Conservation (phyloP, 2,888 invertebrate species). For the Scotopteryx bipunctaria region DNA sequence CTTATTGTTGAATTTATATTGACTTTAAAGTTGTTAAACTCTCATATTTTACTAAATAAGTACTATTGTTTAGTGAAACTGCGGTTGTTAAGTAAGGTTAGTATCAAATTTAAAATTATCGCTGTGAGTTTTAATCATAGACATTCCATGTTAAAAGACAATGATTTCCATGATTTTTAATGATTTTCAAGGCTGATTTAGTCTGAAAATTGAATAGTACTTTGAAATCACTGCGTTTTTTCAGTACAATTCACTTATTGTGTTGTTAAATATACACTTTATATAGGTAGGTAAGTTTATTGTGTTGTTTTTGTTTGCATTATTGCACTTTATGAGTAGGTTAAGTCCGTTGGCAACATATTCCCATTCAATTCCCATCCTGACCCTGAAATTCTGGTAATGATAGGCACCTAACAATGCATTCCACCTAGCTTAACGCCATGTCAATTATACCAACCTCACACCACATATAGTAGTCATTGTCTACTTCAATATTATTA, state of each 20-base stretch:
- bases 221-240: constrained; percentile 53
- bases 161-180: constrained; percentile 61
- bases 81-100: constrained; percentile 55
- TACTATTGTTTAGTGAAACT: constrained; percentile 42
- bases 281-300: constrained; percentile 49
- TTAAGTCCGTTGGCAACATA: constrained; percentile 27
- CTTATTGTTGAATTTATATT: constrained; percentile 53
- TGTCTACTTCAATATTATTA: constrained; percentile 44
- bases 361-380: constrained; percentile 34
- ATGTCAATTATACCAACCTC: constrained; percentile 60
- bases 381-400: constrained; percentile 25
- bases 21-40: constrained; percentile 73
- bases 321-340: constrained; percentile 42
- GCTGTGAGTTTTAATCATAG: constrained; percentile 71
- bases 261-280: constrained; percentile 53
- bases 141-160: constrained; percentile 77
- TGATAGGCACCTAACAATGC: constrained; percentile 53
- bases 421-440: constrained; percentile 60
- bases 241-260: constrained; percentile 72
- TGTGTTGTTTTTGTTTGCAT: constrained; percentile 56
- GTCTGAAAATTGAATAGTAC: constrained; percentile 63
- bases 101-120: constrained; percentile 33
- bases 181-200: constrained; percentile 67
- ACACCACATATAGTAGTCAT: constrained; percentile 68
- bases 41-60: constrained; percentile 43